A percentile compares a stretch with the other conserved stretches of the same genome.
These are phyloP conservation scores for Axis porcinus DNA, from an alignment of 2,113 vertebrate species.

Conservation along the genomic window DNA sequence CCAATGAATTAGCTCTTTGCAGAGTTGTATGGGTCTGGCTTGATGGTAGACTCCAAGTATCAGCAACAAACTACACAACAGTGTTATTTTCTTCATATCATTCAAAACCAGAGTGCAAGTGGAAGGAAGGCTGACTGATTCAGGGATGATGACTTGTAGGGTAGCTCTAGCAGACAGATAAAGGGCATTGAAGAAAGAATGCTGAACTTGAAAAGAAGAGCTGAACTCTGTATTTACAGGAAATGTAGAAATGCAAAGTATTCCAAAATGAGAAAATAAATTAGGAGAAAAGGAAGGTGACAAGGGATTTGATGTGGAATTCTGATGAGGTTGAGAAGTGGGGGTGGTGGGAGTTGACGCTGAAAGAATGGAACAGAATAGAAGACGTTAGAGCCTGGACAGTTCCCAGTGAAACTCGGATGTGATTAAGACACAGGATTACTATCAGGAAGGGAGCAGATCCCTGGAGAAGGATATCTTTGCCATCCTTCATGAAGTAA, in stretches of 20 bases:
- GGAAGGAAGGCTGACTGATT: background rate
- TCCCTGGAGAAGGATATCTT: background rate
- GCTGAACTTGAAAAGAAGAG: background rate
- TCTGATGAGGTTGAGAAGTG: background rate
- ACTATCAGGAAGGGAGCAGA: accelerated
- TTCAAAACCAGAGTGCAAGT: background rate
- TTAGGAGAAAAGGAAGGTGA: background rate
- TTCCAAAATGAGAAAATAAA: background rate
- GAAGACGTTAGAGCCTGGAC: background rate
- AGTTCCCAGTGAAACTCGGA: background rate
- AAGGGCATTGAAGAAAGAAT: background rate
- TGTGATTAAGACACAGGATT: background rate
- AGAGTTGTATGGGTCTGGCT: background rate
- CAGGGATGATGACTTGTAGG: background rate
- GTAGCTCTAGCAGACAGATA: background rate
- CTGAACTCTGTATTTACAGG: background rate
- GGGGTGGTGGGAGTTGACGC: background rate
- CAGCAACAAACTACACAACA: background rate
- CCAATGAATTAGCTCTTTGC: background rate
- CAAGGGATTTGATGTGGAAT: background rate
- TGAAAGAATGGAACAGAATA: background rate
- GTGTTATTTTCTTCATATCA: background rate
- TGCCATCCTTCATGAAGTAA: background rate
- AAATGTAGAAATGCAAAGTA: background rate
- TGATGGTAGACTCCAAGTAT: background rate